Conservation (phyloP, 2,888 invertebrate genomes). For the Sclerodermus sp. region DNA sequence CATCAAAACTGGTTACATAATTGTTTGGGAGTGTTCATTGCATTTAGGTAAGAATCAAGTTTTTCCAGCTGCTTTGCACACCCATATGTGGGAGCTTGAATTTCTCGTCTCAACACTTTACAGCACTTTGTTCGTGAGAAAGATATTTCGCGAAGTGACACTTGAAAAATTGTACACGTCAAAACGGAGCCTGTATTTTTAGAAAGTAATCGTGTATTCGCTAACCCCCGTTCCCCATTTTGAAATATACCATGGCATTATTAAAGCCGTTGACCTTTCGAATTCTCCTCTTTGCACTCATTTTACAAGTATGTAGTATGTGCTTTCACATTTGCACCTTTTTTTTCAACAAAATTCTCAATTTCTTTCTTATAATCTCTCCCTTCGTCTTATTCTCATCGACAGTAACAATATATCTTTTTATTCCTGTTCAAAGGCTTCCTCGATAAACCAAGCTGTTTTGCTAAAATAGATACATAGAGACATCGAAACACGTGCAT, state of each 20-base stretch:
- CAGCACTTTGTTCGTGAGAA: slow-evolving; percentile 5
- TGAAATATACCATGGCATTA: too few species aligned
- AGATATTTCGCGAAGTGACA: not conserved
- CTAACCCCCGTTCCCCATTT: too few species aligned
- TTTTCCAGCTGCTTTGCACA: slow-evolving; percentile 8
- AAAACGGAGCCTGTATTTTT: too few species aligned
- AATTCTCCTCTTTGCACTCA: slow-evolving; percentile 20
- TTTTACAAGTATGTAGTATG: too few species aligned
- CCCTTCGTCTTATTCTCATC: not conserved
- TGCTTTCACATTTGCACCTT: not conserved
- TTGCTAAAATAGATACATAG: too few species aligned
- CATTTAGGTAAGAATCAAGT: not conserved
- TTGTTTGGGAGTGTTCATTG: slow-evolving; percentile 7
- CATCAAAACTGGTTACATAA: slow-evolving; percentile 16
- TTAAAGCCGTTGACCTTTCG: slow-evolving; percentile 19
- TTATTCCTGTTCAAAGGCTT: too few species aligned
- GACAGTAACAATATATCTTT: too few species aligned
- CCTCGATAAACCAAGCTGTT: too few species aligned
- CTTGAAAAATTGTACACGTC: too few species aligned
- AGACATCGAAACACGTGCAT: too few species aligned
- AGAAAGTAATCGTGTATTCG: too few species aligned
- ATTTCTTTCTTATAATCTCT: not conserved
- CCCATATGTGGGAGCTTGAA: too few species aligned
- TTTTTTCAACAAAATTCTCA: not conserved
- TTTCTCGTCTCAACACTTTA: not conserved